Evolutionary conservation across 2,797 vertebrate species (phyloP).

Genomic region (Sebastes reedi): DNA sequence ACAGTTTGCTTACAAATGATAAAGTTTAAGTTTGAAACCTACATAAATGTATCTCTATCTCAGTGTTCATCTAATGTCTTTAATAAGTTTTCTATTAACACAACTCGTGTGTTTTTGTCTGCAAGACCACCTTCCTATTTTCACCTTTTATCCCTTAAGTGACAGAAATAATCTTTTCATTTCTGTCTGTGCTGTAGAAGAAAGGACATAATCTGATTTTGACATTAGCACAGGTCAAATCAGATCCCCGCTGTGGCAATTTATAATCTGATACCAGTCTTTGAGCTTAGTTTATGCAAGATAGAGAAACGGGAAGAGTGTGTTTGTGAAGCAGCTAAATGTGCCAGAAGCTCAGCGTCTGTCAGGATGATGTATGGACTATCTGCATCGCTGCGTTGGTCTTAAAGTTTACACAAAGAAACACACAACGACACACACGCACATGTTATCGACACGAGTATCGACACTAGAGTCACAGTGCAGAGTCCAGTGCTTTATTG

Average conservation of each 20-base stretch:
- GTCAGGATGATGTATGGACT: constrained; percentile 14
- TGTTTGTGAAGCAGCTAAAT: constrained; percentile 1
- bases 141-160: background rate
- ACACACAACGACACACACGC: background rate
- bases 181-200: background rate
- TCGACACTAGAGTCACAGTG: background rate
- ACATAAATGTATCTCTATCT: background rate
- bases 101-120: background rate
- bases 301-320: background rate
- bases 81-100: background rate
- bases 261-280: constrained; percentile 10
- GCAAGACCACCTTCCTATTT: background rate
- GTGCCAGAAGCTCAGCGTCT: constrained; percentile 6
- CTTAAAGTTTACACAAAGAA: background rate
- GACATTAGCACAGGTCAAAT: constrained; percentile 14
- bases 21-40: background rate
- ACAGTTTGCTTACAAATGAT: background rate
- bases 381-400: background rate
- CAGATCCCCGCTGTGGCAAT: background rate
- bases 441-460: background rate
- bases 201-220: background rate
- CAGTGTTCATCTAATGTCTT: background rate
- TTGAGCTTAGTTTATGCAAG: background rate
- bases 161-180: constrained; percentile 6
- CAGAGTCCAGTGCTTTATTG: background rate